Percentiles rank a stretch among this genome's conserved stretches.
Conservation (phyloP, 2,113 vertebrate genomes). For the Girardinichthys multiradiatus region DNA sequence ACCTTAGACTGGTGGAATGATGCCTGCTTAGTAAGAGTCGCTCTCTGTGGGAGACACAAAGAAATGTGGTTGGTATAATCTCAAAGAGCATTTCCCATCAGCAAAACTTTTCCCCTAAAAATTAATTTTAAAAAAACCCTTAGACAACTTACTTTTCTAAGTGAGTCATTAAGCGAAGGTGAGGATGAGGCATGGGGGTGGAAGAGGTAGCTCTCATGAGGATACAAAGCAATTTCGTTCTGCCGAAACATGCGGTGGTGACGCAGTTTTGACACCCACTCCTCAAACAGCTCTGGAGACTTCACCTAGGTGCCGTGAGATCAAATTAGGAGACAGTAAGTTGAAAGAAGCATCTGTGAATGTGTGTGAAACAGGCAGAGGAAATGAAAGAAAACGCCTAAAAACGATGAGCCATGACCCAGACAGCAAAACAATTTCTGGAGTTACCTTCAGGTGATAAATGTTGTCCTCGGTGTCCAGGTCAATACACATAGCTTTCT, state of each 20-base stretch:
- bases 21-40: slow-evolving; percentile 86
- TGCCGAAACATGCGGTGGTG: slow-evolving; percentile 93
- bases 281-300: slow-evolving; percentile 89
- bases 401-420: background rate
- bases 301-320: slow-evolving; percentile 82
- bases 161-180: slow-evolving; percentile 72
- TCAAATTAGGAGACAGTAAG: slow-evolving; percentile 6
- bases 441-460: slow-evolving; percentile 92
- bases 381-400: background rate
- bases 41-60: slow-evolving; percentile 61
- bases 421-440: background rate
- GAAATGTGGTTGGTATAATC: background rate
- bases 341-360: background rate
- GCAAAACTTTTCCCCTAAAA: background rate
- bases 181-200: slow-evolving; percentile 77
- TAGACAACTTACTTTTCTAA: slow-evolving; percentile 81
- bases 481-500: slow-evolving; percentile 93
- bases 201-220: slow-evolving; percentile 85
- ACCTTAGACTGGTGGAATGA: slow-evolving; percentile 85
- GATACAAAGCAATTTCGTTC: slow-evolving; percentile 94
- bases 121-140: background rate
- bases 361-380: background rate
- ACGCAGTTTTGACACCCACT: slow-evolving; percentile 92
- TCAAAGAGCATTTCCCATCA: background rate
- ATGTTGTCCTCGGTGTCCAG: slow-evolving; percentile 95